Evolutionary conservation across 2,888 invertebrate species (phyloP).

Genomic region (Megamerina dolium): DNA sequence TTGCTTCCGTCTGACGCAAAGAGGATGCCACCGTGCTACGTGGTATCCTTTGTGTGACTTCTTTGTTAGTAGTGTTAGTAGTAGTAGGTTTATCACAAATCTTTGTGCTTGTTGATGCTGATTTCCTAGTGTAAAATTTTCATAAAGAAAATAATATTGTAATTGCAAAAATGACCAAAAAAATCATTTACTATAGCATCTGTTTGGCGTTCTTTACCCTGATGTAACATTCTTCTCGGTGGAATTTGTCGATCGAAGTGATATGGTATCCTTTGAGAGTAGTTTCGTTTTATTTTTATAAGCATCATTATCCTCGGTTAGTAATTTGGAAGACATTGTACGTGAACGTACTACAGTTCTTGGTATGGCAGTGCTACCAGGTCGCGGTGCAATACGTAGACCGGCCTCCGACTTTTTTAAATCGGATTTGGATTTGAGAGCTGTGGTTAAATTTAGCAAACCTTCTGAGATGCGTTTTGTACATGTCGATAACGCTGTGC

Average conservation of each 20-base stretch:
- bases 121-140: slow-evolving; percentile 1
- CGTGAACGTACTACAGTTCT: slow-evolving; percentile 6
- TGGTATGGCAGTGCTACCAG: slow-evolving; percentile 19
- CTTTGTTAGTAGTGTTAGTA: not conserved
- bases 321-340: not conserved
- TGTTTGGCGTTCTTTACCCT: too few species aligned
- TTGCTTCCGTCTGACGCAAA: slow-evolving; percentile 36
- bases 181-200: too few species aligned
- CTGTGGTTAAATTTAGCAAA: slow-evolving; percentile 12
- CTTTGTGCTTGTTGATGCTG: not conserved
- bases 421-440: slow-evolving; percentile 14
- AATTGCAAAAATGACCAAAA: too few species aligned
- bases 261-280: slow-evolving; percentile 12
- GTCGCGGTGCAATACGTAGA: slow-evolving; percentile 1
- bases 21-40: slow-evolving; percentile 24
- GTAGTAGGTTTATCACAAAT: not conserved
- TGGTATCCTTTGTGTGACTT: too few species aligned
- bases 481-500: slow-evolving; percentile 9
- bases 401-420: slow-evolving; percentile 4
- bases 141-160: too few species aligned
- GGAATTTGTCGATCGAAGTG: slow-evolving; percentile 18
- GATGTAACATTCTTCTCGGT: slow-evolving; percentile 17
- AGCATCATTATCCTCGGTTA: slow-evolving; percentile 8
- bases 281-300: too few species aligned
- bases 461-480: slow-evolving; percentile 18